Evolutionary conservation across 2,113 vertebrate genomes (phyloP).

Genomic region (Nibea albiflora): DNA sequence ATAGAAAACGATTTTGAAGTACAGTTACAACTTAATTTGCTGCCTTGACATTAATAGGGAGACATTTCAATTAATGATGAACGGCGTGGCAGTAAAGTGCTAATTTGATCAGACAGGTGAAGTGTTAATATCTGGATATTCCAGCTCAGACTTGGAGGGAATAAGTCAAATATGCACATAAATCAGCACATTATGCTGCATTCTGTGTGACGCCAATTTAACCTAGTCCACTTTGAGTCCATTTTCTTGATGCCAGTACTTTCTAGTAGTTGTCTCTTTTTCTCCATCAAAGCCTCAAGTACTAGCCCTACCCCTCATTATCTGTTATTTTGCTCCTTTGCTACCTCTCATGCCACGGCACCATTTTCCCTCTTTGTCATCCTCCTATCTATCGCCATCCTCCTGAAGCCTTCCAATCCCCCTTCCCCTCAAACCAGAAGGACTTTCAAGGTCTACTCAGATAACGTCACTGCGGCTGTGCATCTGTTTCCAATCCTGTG

Average conservation of each 20-base stretch:
- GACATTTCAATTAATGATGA: conserved; percentile 58
- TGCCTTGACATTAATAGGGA: conserved; percentile 55
- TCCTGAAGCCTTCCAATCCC: conserved; percentile 50
- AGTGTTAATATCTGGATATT: conserved; percentile 8
- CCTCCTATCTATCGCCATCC: conserved; percentile 51
- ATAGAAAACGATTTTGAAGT: conserved; percentile 21
- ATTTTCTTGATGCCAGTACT: conserved; percentile 27
- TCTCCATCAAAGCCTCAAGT: conserved; percentile 38
- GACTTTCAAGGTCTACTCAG: conserved; percentile 78
- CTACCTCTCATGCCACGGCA: conserved; percentile 29
- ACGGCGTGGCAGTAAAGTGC: conserved; percentile 26
- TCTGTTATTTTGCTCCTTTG: conserved; percentile 43
- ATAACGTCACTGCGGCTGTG: conserved; percentile 79
- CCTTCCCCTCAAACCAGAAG: conserved; percentile 72
- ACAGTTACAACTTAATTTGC: conserved; percentile 63
- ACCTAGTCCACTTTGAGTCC: background rate
- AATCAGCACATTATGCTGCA: background rate
- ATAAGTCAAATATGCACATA: background rate
- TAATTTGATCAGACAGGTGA: conserved; percentile 60
- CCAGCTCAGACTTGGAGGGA: background rate
- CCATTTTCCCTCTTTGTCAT: conserved; percentile 63
- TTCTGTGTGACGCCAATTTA: background rate
- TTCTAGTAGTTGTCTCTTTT: conserved; percentile 23
- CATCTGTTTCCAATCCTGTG: conserved; percentile 84
- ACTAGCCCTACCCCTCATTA: conserved; percentile 28